Conservation (phyloP, 2,113 vertebrate species). For the Picathartes gymnocephalus region DNA sequence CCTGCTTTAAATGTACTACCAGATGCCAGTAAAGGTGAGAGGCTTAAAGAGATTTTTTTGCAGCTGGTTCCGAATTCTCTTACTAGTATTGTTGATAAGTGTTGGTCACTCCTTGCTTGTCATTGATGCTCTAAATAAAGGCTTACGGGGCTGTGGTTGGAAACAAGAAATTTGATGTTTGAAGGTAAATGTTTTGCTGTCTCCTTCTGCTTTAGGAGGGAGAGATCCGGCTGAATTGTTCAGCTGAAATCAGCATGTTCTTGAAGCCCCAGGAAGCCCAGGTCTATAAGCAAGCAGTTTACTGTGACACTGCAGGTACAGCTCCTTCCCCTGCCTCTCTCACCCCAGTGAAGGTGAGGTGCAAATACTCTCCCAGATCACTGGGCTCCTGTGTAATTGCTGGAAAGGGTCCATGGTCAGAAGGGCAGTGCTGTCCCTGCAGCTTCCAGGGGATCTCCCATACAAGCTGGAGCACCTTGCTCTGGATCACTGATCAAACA, state of each 20-base stretch:
- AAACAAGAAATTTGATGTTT: not conserved
- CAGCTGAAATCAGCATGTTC: constrained; percentile 72
- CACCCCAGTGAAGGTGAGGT: rapidly evolving
- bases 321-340: not conserved
- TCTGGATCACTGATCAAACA: not conserved
- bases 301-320: constrained; percentile 83
- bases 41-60: not conserved
- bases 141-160: not conserved
- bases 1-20: not conserved
- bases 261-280: constrained; percentile 80
- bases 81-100: not conserved
- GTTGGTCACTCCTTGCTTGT: not conserved
- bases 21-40: not conserved
- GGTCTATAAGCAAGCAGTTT: constrained; percentile 76
- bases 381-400: rapidly evolving
- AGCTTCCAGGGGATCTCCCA: not conserved
- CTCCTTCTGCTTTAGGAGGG: constrained; percentile 73
- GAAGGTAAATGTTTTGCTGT: not conserved
- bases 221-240: constrained; percentile 81
- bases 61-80: not conserved
- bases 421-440: not conserved
- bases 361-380: not conserved
- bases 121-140: not conserved
- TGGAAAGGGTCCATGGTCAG: not conserved
- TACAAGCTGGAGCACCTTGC: not conserved